A percentile compares a stretch with the other conserved stretches of the same genome.
Conservation (phyloP, 2,113 vertebrate genomes). For the Clarias gariepinus region DNA sequence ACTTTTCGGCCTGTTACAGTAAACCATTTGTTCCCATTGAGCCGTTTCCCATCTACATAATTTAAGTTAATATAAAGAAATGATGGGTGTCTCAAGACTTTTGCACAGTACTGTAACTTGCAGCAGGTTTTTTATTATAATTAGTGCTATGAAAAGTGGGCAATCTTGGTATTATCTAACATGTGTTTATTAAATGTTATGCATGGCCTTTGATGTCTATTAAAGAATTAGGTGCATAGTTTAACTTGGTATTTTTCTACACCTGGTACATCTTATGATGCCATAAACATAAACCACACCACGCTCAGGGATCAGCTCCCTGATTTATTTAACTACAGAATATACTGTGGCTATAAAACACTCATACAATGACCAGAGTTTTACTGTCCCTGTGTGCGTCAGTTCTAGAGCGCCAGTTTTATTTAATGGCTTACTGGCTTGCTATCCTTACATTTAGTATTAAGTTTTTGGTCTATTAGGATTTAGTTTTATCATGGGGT, state of each 20-base stretch:
- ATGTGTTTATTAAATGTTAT: conserved; percentile 28
- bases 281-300: conserved; percentile 38
- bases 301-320: conserved; percentile 34
- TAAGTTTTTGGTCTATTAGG: not conserved
- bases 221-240: not conserved
- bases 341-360: conserved; percentile 46
- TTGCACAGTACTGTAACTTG: too few relatives aligned
- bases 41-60: too few relatives aligned
- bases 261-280: conserved; percentile 22
- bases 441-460: not conserved
- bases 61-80: too few relatives aligned
- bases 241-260: not conserved
- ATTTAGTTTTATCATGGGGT: not conserved
- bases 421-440: conserved; percentile 2
- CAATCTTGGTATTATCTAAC: not conserved
- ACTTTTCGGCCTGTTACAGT: too few relatives aligned
- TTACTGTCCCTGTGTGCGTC: conserved; percentile 14
- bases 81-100: too few relatives aligned
- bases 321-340: conserved; percentile 48
- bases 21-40: too few relatives aligned
- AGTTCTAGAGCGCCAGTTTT: conserved; percentile 21
- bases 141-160: too few relatives aligned
- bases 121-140: too few relatives aligned
- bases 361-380: conserved; percentile 31
- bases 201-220: conserved; percentile 22